Base-by-base conservation (phyloP, 2,113 vertebrate genomes). In the Rhea americana region DNA sequence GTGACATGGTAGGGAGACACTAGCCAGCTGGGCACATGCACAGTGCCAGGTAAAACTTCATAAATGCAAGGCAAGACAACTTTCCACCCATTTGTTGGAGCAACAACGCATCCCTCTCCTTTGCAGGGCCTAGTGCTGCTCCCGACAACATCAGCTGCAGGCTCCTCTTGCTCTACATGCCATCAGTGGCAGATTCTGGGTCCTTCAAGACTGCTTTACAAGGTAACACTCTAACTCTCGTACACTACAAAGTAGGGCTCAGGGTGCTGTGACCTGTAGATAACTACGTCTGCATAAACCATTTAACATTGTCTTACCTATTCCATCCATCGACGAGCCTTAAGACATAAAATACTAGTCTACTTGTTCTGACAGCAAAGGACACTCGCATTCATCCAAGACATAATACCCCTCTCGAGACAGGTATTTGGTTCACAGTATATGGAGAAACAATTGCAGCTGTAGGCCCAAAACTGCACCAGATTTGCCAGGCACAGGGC, bases 51-150 rank as follows among this genome's bases (percentile, higher is more conserved):
- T 67, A 71, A 14, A 58, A 45, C 50, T 7, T 8, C 20, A 21
- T 37, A 37, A 28, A 39, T 0, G 28, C 0, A 2, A 53, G 41
- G 37, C 21, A 72, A n/a, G 25, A 5, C 11, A 8, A 6, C n/a
- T 72, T 90, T 39, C n/a, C 25, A 39, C 5, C 39, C 9, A 37
- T 53, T 47, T 18, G 35, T 11, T 10, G 65, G 45, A 43, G 39
- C 39, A 43, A 43, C 65, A 67, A 22, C 43, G 22, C 67, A 56
- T 21, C 24, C 5, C 7, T 37, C 24, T 20, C 1, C 0, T 11
- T 25, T 5, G 3, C 28, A 25, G 45, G 39, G 45, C 39, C 70
- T 0, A 0, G 24, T 5, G 37, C 70, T 72, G 72, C 53, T 67
- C 72, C 45, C 77, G 82, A 0, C 24, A 63, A 26, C 56, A 28